Evolutionary conservation across 2,888 invertebrate genomes (phyloP).

Genomic region (Exocentrus adspersus): DNA sequence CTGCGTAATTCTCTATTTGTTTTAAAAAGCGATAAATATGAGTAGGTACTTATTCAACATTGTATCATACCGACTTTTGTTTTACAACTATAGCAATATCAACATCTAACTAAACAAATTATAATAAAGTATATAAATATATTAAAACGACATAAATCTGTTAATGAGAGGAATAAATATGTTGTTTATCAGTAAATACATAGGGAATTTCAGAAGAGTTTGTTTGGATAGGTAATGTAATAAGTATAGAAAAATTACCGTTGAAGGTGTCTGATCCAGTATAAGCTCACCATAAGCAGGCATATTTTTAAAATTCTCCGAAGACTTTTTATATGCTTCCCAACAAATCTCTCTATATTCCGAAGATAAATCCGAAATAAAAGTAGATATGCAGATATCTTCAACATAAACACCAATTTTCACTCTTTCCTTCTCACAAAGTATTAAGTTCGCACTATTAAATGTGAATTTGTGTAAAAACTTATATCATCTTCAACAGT

Average conservation of each 20-base stretch:
- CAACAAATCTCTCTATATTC: conserved; percentile 36
- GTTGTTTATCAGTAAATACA: too few relatives aligned
- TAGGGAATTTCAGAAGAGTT: too few relatives aligned
- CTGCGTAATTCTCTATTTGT: too few relatives aligned
- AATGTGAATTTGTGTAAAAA: conserved; percentile 54
- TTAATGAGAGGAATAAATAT: too few relatives aligned
- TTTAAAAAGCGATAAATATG: too few relatives aligned
- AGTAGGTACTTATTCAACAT: too few relatives aligned
- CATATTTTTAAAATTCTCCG: conserved; percentile 59
- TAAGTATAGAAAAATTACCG: conserved; percentile 45
- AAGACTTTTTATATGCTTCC: conserved; percentile 54
- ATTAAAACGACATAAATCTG: too few relatives aligned
- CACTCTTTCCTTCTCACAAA: conserved; percentile 55
- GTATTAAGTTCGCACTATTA: conserved; percentile 56
- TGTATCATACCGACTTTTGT: too few relatives aligned
- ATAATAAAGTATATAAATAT: too few relatives aligned
- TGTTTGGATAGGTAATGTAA: too few relatives aligned
- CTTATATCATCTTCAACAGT: conserved; percentile 54
- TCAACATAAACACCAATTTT: conserved; percentile 43
- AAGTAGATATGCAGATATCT: conserved; percentile 40
- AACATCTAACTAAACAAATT: too few relatives aligned
- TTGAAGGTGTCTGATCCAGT: conserved; percentile 50
- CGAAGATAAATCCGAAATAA: conserved; percentile 32
- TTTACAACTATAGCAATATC: too few relatives aligned
- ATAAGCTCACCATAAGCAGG: conserved; percentile 62